Base-by-base conservation (phyloP, 2,113 vertebrate species). In the Erythrolamprus reginae region DNA sequence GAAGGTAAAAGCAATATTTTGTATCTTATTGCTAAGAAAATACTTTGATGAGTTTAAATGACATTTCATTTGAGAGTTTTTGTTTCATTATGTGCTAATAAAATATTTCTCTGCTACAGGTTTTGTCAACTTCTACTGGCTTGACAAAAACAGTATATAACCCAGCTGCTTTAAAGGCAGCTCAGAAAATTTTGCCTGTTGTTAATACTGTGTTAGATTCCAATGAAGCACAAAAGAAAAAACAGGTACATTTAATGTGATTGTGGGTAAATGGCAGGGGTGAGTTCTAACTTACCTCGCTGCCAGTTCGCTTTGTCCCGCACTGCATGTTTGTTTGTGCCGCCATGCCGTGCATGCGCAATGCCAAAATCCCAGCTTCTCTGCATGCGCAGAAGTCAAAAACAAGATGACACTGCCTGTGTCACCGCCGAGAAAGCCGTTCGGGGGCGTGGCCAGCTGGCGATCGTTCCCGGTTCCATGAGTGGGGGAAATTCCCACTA, bases 131-230 rank as follows among this genome's bases (percentile, higher is more conserved):
- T 84, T 99, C 98, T 91, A 98, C 96, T 90, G 99, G 99, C 92
- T 98, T 99, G 94, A 99, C 99, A 90, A 99, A 99, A 97, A 99
- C 99, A 0, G 98, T 99, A 77, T 99, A 99, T 96, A 99, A 99
- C 93, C 98, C 98, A 92, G 98, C 98, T 95, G 99, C 98, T 95
- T 94, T 99, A 95, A 99, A 99, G 95, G 97, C 98, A 92, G 98
- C 97, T 83, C 99, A 99, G 94, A 99, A 99, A 96, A 95, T 96
- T 50, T 97, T 97, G 93, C 95, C 96, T 89, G 95, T 96, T 94
- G 96, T 97, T 94, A 97, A 96, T 84, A 92, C 96, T 53, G 91
- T 96, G 93, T 94, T 97, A 90, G 98, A 99, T 92, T 96, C 95
- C 95, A 97, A 93, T 96, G 98, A 99, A 93, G 97, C 97, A 94